Evolutionary conservation across 2,888 invertebrate species (phyloP).

Genomic region (Pachymerium ferrugineum): DNA sequence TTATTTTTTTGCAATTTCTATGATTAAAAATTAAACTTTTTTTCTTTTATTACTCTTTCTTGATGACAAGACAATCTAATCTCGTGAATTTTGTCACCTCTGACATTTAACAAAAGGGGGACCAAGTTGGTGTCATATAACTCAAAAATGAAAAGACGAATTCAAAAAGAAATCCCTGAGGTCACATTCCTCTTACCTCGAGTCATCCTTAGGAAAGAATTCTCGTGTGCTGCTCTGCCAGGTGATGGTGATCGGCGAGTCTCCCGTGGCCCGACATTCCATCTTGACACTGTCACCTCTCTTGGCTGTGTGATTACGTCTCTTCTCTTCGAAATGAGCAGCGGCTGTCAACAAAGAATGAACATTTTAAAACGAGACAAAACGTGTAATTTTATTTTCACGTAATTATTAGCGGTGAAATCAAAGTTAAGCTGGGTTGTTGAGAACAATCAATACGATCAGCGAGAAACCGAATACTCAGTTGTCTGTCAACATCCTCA

Average conservation of each 20-base stretch:
- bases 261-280: slow-evolving; percentile 33
- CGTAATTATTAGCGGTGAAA: not conserved
- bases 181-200: slow-evolving; percentile 15
- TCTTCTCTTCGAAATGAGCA: slow-evolving; percentile 34
- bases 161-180: not conserved
- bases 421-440: too few relatives aligned
- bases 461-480: not conserved
- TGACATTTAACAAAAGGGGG: too few relatives aligned
- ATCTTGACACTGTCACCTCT: slow-evolving; percentile 33
- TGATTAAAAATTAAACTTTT: not conserved
- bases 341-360: slow-evolving; percentile 33
- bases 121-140: too few relatives aligned
- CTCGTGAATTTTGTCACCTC: not conserved
- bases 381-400: not conserved
- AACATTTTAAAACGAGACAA: not conserved
- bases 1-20: too few relatives aligned
- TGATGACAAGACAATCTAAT: too few relatives aligned
- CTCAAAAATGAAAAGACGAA: not conserved
- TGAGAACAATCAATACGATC: not conserved
- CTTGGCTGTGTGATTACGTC: slow-evolving; percentile 32
- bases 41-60: too few relatives aligned
- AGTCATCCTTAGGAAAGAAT: slow-evolving; percentile 8
- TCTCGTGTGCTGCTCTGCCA: slow-evolving; percentile 33
- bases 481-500: not conserved
- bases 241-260: slow-evolving; percentile 34